Evolutionary conservation across 2,797 vertebrate genomes (phyloP).

Genomic region (Gila robusta): DNA sequence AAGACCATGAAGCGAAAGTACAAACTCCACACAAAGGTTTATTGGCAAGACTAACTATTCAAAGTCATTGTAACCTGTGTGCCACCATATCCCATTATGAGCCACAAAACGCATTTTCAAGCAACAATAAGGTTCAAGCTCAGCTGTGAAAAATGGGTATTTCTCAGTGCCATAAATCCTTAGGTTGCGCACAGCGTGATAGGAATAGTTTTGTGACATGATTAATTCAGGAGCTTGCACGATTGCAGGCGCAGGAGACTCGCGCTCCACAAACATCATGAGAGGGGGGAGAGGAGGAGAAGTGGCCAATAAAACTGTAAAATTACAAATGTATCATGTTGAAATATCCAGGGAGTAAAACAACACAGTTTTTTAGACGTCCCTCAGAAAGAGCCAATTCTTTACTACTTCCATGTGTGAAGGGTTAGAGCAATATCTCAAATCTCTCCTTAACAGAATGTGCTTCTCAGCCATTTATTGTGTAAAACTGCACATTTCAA

Average conservation of each 20-base stretch:
- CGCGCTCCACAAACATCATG: conserved; percentile 42
- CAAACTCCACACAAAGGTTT: not conserved
- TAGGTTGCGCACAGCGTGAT: conserved; percentile 42
- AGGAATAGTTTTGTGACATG: conserved; percentile 54
- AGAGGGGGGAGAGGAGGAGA: conserved; percentile 18
- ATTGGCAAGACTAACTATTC: not conserved
- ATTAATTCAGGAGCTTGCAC: conserved; percentile 57
- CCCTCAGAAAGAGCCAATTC: conserved; percentile 37
- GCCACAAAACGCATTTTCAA: conserved; percentile 33
- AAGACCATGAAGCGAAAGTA: not conserved
- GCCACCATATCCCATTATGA: conserved; percentile 7
- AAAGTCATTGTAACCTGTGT: not conserved
- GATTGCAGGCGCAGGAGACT: conserved; percentile 35
- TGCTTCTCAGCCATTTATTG: conserved; percentile 18
- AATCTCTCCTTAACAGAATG: conserved; percentile 30
- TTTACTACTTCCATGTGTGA: conserved; percentile 44
- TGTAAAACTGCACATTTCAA: not conserved
- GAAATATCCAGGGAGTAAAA: conserved; percentile 56
- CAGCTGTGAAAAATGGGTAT: conserved; percentile 54
- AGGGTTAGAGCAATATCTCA: conserved; percentile 4
- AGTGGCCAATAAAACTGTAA: conserved; percentile 52
- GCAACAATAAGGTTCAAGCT: conserved; percentile 39
- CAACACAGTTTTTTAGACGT: conserved; percentile 40
- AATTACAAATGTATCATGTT: conserved; percentile 60
- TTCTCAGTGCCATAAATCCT: conserved; percentile 55